A percentile compares a stretch with the other conserved stretches of the same genome.
phyloP scores from a whole-genome alignment of 2,888 invertebrate genomes.

The Caenorhabditis angaria region DNA sequence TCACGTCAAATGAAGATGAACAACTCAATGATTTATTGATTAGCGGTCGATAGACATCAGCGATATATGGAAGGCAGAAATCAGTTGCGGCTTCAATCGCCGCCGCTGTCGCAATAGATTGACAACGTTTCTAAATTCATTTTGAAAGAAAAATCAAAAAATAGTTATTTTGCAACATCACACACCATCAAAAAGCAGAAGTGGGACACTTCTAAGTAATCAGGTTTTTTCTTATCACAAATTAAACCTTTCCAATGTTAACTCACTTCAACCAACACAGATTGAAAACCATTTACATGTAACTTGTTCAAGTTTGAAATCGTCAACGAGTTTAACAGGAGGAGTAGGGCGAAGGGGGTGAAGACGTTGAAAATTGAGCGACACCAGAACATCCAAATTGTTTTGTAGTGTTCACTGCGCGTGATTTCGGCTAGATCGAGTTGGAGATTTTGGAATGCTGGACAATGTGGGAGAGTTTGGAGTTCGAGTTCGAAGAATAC shows the following conservation, averaged over 20 bases:
- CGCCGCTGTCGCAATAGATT: slow-evolving; percentile 12
- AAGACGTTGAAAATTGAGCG: slow-evolving; percentile 60
- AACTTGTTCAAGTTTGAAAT: slow-evolving; percentile 44
- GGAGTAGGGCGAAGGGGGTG: slow-evolving; percentile 54
- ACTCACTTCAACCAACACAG: slow-evolving; percentile 44
- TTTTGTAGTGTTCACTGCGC: slow-evolving; percentile 43
- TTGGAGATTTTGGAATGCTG: slow-evolving; percentile 39
- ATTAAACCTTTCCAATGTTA: neutral
- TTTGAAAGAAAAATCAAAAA: neutral
- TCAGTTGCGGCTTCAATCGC: slow-evolving; percentile 14
- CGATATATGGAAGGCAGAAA: slow-evolving; percentile 5
- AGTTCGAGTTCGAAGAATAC: slow-evolving; percentile 52
- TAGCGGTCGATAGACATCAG: slow-evolving; percentile 15
- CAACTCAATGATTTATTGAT: slow-evolving; percentile 21
- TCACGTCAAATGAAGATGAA: slow-evolving; percentile 29
- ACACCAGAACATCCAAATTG: slow-evolving; percentile 60
- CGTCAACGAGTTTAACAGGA: slow-evolving; percentile 51
- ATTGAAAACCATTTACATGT: slow-evolving; percentile 43
- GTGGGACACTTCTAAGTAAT: no score
- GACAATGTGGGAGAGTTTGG: slow-evolving; percentile 40
- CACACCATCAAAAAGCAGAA: no score
- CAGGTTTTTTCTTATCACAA: neutral
- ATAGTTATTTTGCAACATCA: slow-evolving; percentile 8
- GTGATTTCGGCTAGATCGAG: slow-evolving; percentile 43
- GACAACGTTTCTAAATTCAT: slow-evolving; percentile 36